phyloP scores from a whole-genome alignment of 1,140 invertebrate genomes.

The Cherax destructor region DNA sequence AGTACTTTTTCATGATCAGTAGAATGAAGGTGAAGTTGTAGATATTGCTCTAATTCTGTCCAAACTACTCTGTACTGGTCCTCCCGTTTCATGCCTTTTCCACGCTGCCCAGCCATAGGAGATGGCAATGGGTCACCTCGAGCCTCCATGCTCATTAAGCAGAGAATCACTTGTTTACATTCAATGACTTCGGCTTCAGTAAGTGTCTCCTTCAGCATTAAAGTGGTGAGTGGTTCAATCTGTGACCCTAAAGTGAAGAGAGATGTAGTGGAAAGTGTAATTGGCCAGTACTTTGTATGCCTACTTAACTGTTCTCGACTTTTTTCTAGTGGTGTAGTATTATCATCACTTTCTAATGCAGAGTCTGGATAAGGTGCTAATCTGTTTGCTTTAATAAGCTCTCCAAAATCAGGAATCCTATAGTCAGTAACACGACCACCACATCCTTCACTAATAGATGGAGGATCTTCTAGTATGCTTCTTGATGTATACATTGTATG shows the following conservation, averaged over 20 bases:
- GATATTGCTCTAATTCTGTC: slow-evolving; percentile 89
- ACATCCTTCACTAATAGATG: slow-evolving; percentile 94
- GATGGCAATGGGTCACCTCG: slow-evolving; percentile 88
- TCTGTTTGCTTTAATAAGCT: slow-evolving; percentile 90
- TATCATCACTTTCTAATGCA: slow-evolving; percentile 75
- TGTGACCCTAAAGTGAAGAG: slow-evolving; percentile 87
- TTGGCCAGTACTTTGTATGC: slow-evolving; percentile 93
- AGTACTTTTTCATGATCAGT: slow-evolving; percentile 86
- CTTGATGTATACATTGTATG: slow-evolving; percentile 90
- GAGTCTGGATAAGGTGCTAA: slow-evolving; percentile 79
- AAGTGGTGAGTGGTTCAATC: slow-evolving; percentile 67
- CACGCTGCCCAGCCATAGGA: slow-evolving; percentile 78
- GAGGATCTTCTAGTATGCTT: slow-evolving; percentile 94
- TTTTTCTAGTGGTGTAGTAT: slow-evolving; percentile 81
- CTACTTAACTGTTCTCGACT: slow-evolving; percentile 79
- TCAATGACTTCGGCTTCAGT: slow-evolving; percentile 90
- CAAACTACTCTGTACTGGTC: slow-evolving; percentile 94
- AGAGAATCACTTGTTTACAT: slow-evolving; percentile 91
- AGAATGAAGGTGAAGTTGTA: slow-evolving; percentile 85
- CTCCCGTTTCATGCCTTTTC: slow-evolving; percentile 80
- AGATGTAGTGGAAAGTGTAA: slow-evolving; percentile 92
- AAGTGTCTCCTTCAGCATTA: slow-evolving; percentile 83
- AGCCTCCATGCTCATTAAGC: slow-evolving; percentile 87
- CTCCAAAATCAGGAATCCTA: slow-evolving; percentile 88
- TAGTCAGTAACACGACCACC: slow-evolving; percentile 96